These are phyloP conservation scores for Heliconius cydno DNA, from an alignment of 2,888 invertebrate species.

Conservation along the genomic window DNA sequence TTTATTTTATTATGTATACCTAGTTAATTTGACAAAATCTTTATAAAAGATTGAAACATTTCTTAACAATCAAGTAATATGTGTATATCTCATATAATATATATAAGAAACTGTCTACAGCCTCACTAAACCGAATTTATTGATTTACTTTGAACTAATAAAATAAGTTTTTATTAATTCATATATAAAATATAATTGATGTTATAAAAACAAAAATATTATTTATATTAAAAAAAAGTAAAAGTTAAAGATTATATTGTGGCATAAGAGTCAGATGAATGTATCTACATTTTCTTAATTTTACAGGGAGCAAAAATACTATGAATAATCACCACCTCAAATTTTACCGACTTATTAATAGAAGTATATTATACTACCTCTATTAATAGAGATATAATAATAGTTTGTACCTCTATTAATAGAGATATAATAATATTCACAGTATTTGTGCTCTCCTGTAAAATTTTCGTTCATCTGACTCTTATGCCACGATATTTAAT, in stretches of 20 bases:
- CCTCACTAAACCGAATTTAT: background rate
- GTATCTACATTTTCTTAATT: too few species aligned
- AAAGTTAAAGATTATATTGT: background rate
- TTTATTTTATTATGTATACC: constrained; percentile 13
- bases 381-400: too few species aligned
- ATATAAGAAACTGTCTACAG: constrained; percentile 15
- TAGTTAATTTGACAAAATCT: constrained; percentile 16
- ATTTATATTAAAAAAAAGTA: background rate
- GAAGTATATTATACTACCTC: too few species aligned
- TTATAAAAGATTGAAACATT: constrained; percentile 24
- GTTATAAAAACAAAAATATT: background rate
- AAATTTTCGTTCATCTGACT: too few species aligned
- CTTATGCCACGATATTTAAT: too few species aligned
- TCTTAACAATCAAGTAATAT: background rate
- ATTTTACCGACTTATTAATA: too few species aligned
- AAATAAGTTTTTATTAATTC: background rate
- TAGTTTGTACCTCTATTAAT: too few species aligned
- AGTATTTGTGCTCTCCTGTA: too few species aligned
- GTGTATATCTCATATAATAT: background rate
- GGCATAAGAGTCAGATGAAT: too few species aligned
- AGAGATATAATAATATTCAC: too few species aligned
- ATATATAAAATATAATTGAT: background rate
- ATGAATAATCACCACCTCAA: too few species aligned
- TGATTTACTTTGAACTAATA: background rate
- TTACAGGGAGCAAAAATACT: too few species aligned